A percentile compares a stretch with the other conserved stretches of the same genome.
Evolutionary conservation across 2,888 invertebrate species (phyloP).

Genomic region (Eupeodes latifasciatus): DNA sequence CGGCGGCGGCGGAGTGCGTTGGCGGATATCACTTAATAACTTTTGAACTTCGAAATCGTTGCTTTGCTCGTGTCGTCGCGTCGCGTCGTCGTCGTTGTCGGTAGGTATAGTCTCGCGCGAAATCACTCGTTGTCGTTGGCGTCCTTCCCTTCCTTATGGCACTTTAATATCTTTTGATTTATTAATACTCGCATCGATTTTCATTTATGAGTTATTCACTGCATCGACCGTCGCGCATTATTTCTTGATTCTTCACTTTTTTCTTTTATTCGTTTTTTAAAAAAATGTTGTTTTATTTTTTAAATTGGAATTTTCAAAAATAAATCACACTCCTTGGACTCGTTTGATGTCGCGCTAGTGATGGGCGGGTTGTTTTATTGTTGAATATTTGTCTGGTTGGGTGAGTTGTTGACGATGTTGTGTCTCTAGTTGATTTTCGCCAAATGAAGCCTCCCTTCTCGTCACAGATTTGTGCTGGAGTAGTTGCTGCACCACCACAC

Average conservation of each 20-base stretch:
- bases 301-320: conserved; percentile 64
- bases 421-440: conserved; percentile 31
- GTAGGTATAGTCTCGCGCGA: conserved; percentile 20
- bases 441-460: conserved; percentile 40
- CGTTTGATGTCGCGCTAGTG: conserved; percentile 52
- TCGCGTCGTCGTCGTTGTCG: neutral
- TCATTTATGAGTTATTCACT: conserved; percentile 71
- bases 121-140: conserved; percentile 34
- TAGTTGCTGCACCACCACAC: conserved; percentile 42
- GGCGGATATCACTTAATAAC: conserved; percentile 48
- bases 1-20: neutral
- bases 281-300: conserved; percentile 17
- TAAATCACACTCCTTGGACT: conserved; percentile 56
- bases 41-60: neutral
- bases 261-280: neutral
- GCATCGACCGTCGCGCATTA: conserved; percentile 42
- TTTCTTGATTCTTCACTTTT: conserved; percentile 4
- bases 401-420: conserved; percentile 17
- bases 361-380: conserved; percentile 47
- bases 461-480: conserved; percentile 50
- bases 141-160: conserved; percentile 56
- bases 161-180: conserved; percentile 72
- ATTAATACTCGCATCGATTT: conserved; percentile 67
- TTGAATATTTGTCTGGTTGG: conserved; percentile 32
- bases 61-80: neutral